phyloP scores from a whole-genome alignment of 2,797 vertebrate species.

The Tenualosa ilisha region DNA sequence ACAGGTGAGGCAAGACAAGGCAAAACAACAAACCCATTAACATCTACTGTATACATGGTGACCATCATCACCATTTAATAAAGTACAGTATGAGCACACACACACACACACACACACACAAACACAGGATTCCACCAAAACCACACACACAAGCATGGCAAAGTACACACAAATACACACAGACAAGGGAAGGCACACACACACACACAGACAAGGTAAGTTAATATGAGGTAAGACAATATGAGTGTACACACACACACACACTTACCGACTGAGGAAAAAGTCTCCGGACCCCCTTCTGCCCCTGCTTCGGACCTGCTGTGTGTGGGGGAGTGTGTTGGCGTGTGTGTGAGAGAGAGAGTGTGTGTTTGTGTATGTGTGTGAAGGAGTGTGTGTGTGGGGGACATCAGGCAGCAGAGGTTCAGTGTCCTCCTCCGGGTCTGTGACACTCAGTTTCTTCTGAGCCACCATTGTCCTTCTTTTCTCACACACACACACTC shows the following conservation, averaged over 20 bases:
- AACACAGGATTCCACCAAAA: too few relatives aligned
- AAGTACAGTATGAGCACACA: too few relatives aligned
- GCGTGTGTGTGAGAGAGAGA: neutral
- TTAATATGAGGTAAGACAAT: neutral
- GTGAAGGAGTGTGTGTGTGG: neutral
- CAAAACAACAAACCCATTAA: too few relatives aligned
- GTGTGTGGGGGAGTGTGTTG: neutral
- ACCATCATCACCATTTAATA: too few relatives aligned
- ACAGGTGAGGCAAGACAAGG: too few relatives aligned
- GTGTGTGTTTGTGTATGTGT: neutral
- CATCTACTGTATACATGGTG: too few relatives aligned
- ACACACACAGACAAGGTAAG: too few relatives aligned
- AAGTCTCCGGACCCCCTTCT: conserved; percentile 53
- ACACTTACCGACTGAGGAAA: conserved; percentile 67
- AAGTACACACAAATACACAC: too few relatives aligned
- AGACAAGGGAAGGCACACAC: too few relatives aligned
- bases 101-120: too few relatives aligned
- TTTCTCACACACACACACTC: neutral
- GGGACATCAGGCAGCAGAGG: conserved; percentile 55
- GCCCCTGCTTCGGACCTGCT: conserved; percentile 45
- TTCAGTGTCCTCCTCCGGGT: conserved; percentile 52
- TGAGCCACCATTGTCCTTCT: conserved; percentile 62
- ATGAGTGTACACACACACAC: neutral
- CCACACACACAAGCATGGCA: too few relatives aligned
- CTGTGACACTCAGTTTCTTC: conserved; percentile 62